Percentiles rank a stretch among this genome's conserved stretches.
Evolutionary conservation across 1,140 invertebrate species (phyloP).

Genomic region (Onthophagus taurus): DNA sequence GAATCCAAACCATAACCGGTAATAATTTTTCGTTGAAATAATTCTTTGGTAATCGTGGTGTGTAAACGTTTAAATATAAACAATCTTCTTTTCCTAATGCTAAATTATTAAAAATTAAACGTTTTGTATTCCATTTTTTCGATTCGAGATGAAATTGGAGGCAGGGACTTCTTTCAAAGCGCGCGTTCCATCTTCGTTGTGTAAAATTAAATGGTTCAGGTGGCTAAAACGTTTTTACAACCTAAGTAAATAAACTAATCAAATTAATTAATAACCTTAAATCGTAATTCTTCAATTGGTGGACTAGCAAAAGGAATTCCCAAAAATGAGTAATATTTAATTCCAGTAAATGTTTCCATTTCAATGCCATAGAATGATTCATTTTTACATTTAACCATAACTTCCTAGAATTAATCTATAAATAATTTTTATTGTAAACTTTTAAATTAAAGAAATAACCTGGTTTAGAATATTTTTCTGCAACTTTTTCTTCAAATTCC

Average conservation of each 20-base stretch:
- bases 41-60: background rate
- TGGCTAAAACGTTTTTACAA: constrained; percentile 1
- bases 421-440: too few relatives aligned
- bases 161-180: background rate
- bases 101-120: background rate
- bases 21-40: background rate
- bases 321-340: constrained; percentile 46
- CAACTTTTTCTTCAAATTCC: too few relatives aligned
- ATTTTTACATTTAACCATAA: too few relatives aligned
- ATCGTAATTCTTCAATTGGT: constrained; percentile 46
- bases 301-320: constrained; percentile 52
- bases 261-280: constrained; percentile 33
- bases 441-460: too few relatives aligned
- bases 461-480: too few relatives aligned
- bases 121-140: background rate
- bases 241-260: background rate
- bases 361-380: too few relatives aligned
- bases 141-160: too few relatives aligned
- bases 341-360: too few relatives aligned
- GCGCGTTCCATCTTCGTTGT: background rate
- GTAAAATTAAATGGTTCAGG: background rate
- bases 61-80: too few relatives aligned
- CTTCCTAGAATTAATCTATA: too few relatives aligned
- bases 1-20: constrained; percentile 13
- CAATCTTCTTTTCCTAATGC: background rate